A percentile compares a stretch with the other conserved stretches of the same genome.
Evolutionary conservation across 37 sponge, comb jelly and placozoan genomes (phyloP).

Genomic region (Tethya wilhelma): DNA sequence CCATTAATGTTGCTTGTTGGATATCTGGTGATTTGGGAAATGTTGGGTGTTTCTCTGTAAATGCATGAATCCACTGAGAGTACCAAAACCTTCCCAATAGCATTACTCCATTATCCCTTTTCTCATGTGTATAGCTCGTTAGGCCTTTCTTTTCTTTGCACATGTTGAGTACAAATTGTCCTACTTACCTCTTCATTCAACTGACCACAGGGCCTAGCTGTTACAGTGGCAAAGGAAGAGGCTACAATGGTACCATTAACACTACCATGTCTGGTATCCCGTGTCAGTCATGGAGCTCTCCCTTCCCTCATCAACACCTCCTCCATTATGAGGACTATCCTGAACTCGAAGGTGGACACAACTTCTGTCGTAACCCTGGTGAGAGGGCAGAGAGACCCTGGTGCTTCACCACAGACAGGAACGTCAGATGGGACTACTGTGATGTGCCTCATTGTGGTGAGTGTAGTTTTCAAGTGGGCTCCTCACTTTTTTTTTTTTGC

Average conservation of each 20-base stretch:
- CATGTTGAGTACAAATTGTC: too few relatives aligned
- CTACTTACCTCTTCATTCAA: too few relatives aligned
- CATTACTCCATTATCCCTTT: too few relatives aligned
- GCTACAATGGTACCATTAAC: conserved; percentile 68
- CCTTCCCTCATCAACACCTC: conserved; percentile 68
- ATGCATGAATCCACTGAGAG: too few relatives aligned
- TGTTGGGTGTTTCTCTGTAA: too few relatives aligned
- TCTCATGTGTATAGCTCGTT: too few relatives aligned
- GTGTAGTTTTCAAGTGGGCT: not conserved
- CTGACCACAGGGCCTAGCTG: conserved; percentile 39
- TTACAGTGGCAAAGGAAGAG: conserved; percentile 71
- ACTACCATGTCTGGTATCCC: conserved; percentile 30
- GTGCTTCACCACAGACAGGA: conserved; percentile 43
- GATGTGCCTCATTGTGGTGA: conserved; percentile 43
- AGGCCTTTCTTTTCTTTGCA: too few relatives aligned
- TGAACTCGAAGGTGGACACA: conserved; percentile 62
- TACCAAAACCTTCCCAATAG: too few relatives aligned
- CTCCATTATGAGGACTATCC: conserved; percentile 44
- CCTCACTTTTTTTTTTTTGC: too few relatives aligned
- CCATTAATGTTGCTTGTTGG: too few relatives aligned
- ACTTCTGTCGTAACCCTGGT: conserved; percentile 77
- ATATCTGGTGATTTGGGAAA: too few relatives aligned
- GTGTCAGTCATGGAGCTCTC: conserved; percentile 64
- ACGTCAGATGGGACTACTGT: conserved; percentile 62
- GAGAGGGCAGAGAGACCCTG: conserved; percentile 46